A percentile compares a stretch with the other conserved stretches of the same genome.
These are phyloP conservation scores for Papilio elwesi DNA, from an alignment of 2,888 invertebrate species.

Conservation along the genomic window DNA sequence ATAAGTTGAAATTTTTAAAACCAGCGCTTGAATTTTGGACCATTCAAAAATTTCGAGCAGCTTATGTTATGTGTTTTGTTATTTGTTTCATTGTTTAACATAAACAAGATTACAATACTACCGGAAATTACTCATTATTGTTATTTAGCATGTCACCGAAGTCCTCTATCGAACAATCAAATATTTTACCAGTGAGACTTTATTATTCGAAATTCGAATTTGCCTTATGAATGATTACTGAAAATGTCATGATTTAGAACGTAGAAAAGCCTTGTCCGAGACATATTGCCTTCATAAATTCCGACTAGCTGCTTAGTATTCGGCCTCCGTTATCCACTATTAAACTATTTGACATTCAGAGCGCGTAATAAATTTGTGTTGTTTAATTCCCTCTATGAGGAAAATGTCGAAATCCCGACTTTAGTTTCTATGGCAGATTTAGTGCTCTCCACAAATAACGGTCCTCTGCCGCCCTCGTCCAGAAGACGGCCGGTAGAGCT, in stretches of 20 bases:
- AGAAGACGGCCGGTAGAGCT: no score
- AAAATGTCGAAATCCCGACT: neutral
- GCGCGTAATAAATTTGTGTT: neutral
- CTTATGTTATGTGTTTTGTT: no score
- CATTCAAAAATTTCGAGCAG: no score
- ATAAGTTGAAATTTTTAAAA: constrained; percentile 6
- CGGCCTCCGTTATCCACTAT: constrained; percentile 10
- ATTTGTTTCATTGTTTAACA: no score
- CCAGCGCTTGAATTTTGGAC: neutral
- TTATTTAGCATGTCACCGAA: no score
- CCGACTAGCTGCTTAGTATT: constrained; percentile 6
- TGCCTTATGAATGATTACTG: neutral
- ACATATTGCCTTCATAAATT: constrained; percentile 20
- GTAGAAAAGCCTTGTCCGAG: constrained; percentile 7
- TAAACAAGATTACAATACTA: no score
- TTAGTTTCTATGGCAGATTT: no score
- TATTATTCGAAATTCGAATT: neutral
- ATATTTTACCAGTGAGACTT: neutral
- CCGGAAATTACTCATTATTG: no score
- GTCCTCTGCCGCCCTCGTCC: neutral
- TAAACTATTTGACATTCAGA: constrained; percentile 20
- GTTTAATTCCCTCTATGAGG: neutral
- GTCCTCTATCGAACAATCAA: neutral
- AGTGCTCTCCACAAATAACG: neutral
- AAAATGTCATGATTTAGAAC: constrained; percentile 10